These are phyloP conservation scores for Montipora capricornis DNA, from an alignment of 64 coral and sea anemone species.

Conservation along the genomic window DNA sequence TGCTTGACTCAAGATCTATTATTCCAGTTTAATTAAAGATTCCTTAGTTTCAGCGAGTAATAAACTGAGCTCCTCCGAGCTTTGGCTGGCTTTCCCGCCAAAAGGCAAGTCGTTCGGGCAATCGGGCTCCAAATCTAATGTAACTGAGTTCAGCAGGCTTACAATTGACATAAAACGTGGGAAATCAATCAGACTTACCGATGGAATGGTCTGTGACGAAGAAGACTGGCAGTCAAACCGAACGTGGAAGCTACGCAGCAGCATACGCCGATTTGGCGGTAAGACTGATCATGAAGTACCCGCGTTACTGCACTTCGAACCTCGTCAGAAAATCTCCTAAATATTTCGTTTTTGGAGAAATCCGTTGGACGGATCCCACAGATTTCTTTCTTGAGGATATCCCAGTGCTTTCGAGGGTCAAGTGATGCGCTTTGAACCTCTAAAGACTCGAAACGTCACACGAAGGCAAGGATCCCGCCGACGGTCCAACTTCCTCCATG, in stretches of 20 bases:
- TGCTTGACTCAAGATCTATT: too few species aligned
- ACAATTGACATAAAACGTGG: neutral
- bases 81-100: too few species aligned
- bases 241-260: conserved; percentile 2
- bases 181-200: conserved; percentile 4
- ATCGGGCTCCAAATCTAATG: conserved; percentile 22
- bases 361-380: conserved; percentile 21
- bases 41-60: too few species aligned
- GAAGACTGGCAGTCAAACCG: conserved; percentile 29
- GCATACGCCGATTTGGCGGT: conserved; percentile 6
- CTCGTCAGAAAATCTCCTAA: conserved; percentile 37
- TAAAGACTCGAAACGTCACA: conserved; percentile 1
- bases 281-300: neutral
- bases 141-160: conserved; percentile 14
- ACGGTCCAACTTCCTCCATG: conserved; percentile 1
- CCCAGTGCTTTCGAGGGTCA: conserved; percentile 35
- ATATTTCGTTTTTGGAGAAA: conserved; percentile 41
- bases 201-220: conserved; percentile 5
- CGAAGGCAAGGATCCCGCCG: neutral
- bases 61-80: too few species aligned
- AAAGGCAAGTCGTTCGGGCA: neutral
- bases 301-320: neutral
- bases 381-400: conserved; percentile 7
- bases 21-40: too few species aligned
- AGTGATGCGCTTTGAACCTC: conserved; percentile 10